Percentiles rank a stretch among this genome's conserved stretches.
These are phyloP conservation scores for Adineta ricciae DNA, from an alignment of 2,888 invertebrate species.

Conservation along the genomic window DNA sequence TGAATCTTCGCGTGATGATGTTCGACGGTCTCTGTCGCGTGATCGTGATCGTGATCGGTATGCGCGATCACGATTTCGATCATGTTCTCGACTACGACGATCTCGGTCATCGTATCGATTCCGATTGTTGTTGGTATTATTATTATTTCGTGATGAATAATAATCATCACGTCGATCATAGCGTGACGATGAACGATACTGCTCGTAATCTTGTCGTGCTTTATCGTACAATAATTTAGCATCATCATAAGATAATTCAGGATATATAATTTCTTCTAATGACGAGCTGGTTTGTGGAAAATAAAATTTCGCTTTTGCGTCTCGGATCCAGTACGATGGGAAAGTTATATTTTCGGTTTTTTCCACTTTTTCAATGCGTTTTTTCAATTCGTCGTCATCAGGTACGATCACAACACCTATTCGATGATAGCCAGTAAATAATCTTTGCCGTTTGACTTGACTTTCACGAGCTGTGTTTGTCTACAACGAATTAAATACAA, in stretches of 20 bases:
- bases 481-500: conserved; percentile 54
- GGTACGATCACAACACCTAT: conserved; percentile 84
- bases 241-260: conserved; percentile 12
- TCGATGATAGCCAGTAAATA: conserved; percentile 84
- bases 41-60: not conserved
- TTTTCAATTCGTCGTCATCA: conserved; percentile 75
- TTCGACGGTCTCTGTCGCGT: not conserved
- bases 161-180: not conserved
- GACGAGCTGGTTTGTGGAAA: not conserved
- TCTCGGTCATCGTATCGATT: conserved; percentile 8
- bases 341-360: conserved; percentile 50
- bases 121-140: not conserved
- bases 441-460: conserved; percentile 91
- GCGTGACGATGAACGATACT: conserved; percentile 11
- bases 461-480: conserved; percentile 93
- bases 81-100: not conserved
- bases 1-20: not conserved
- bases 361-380: conserved; percentile 68
- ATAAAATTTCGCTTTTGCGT: not conserved
- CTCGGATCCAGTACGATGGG: not conserved
- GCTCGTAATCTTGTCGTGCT: not conserved
- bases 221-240: not conserved
- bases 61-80: not conserved
- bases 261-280: conserved; percentile 16
- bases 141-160: not conserved